A percentile compares a stretch with the other conserved stretches of the same genome.
Conservation (phyloP, 2,888 invertebrate genomes). For the Phasia obesa region DNA sequence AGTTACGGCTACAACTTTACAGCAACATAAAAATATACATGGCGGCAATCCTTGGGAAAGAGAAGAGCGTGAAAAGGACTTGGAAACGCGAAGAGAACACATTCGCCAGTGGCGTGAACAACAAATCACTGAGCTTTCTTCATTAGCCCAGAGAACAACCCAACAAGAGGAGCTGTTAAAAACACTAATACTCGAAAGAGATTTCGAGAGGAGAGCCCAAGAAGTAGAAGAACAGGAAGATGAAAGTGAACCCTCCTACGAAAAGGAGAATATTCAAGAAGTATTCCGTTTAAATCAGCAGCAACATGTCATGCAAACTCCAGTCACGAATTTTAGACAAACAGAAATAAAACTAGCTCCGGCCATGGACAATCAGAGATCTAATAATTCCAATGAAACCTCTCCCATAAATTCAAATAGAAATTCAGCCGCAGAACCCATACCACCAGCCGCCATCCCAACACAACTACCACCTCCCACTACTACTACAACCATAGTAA, state of each 20-base stretch:
- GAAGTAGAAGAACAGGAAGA: conserved; percentile 88
- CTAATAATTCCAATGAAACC: conserved; percentile 74
- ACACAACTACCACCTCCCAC: conserved; percentile 56
- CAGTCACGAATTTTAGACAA: conserved; percentile 82
- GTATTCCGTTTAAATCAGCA: conserved; percentile 83
- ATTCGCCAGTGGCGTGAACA: conserved; percentile 91
- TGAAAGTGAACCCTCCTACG: conserved; percentile 84
- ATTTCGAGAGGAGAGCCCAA: conserved; percentile 95
- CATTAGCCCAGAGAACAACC: conserved; percentile 86
- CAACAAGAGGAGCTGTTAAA: conserved; percentile 94
- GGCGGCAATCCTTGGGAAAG: conserved; percentile 94
- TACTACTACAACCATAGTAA: conserved; percentile 56
- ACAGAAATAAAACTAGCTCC: conserved; percentile 80
- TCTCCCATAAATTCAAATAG: conserved; percentile 76
- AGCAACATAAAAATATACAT: conserved; percentile 74
- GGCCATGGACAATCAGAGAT: conserved; percentile 70
- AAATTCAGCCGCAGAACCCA: conserved; percentile 68
- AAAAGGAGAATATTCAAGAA: conserved; percentile 83
- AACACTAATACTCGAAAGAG: conserved; percentile 94
- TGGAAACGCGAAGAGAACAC: conserved; percentile 88
- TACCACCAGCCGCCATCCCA: conserved; percentile 63
- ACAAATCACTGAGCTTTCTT: conserved; percentile 91
- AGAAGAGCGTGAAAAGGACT: conserved; percentile 93
- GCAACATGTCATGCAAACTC: conserved; percentile 82
- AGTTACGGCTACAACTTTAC: conserved; percentile 75